Evolutionary conservation across 2,888 invertebrate species (phyloP), one percentile per base, ranked within the genome.

Genomic region (Anaspis maculata): DNA sequence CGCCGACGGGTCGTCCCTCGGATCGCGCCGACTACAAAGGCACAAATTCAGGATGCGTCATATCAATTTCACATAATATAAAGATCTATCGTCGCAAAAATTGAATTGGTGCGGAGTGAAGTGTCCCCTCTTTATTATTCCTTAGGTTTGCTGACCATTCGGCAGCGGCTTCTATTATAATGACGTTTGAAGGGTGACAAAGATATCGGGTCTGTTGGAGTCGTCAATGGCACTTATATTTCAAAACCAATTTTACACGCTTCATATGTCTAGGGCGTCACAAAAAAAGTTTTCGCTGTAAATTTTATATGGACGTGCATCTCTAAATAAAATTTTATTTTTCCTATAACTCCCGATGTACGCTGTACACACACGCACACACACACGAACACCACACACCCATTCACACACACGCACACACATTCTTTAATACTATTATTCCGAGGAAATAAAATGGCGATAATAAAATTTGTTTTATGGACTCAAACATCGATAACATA

Each of bases 61-160:
- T 62, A 62, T 64, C 63, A 62, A 63, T 61, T 60, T 64, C 61
- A 52, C 57, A 59, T 63, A 61, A 60, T 51, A 51, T 48, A 52
- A 46, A 57, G 57, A 63, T 62, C 62, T 61, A 62, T 64, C 60
- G 59, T 52, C 48, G 54, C 56, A 57, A 57, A 57, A 64, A 64
- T 64, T 63, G 61, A 64, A 62, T 63, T 64, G 61, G n/a, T n/a
- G n/a, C 60, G 57, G 60, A 53, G 45, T 54, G 49, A 52, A 53
- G 53, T 50, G 49, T 51, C 55, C 53, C 54, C 48, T 52, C 54
- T 56, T 62, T 62, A 57, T 61, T 60, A 61, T 61, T 59, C 56
- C 55, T 54, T 49, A 51, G 53, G 50, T 53, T 49, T 54, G 53
- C 57, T 62, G 61, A 61, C 61, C 62, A 57, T 57, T 51, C 54